A percentile compares a stretch with the other conserved stretches of the same genome.
Evolutionary conservation across 2,113 vertebrate genomes (phyloP).

Genomic region (Prionailurus bengalensis): DNA sequence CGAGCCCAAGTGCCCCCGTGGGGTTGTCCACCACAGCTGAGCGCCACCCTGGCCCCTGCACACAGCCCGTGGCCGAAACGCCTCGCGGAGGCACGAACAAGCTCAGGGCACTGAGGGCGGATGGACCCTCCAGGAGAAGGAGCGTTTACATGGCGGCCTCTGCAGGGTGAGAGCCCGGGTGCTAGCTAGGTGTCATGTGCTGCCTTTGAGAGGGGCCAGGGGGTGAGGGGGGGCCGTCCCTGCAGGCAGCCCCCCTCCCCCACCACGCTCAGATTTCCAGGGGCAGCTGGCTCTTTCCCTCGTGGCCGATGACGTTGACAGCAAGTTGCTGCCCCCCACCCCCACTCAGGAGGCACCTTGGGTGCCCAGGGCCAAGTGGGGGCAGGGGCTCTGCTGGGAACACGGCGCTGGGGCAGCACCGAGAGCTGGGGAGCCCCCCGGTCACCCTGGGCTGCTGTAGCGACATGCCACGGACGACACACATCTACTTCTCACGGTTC

Average conservation of each 20-base stretch:
- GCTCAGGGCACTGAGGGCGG: neutral
- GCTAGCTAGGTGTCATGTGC: slow-evolving; percentile 24
- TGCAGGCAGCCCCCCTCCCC: neutral
- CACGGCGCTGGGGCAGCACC: neutral
- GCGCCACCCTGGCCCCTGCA: neutral
- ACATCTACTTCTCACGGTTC: neutral
- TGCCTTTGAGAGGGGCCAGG: slow-evolving; percentile 53
- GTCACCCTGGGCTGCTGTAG: rapidly evolving
- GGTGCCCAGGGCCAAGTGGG: neutral
- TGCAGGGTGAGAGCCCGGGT: slow-evolving; percentile 36
- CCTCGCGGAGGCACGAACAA: too few species aligned
- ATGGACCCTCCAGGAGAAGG: too few species aligned
- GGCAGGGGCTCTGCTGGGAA: neutral
- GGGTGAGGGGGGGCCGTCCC: neutral
- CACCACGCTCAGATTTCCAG: neutral
- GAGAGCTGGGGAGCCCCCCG: too few species aligned
- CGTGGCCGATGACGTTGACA: rapidly evolving
- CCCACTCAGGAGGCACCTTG: neutral
- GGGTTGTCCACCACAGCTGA: neutral
- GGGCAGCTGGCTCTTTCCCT: neutral
- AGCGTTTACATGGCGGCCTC: neutral
- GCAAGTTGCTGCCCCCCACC: neutral
- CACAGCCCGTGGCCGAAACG: neutral
- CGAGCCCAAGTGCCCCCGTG: neutral
- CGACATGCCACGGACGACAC: neutral